phyloP scores from a whole-genome alignment of 2,888 invertebrate species.

The Nowickia ferox region DNA sequence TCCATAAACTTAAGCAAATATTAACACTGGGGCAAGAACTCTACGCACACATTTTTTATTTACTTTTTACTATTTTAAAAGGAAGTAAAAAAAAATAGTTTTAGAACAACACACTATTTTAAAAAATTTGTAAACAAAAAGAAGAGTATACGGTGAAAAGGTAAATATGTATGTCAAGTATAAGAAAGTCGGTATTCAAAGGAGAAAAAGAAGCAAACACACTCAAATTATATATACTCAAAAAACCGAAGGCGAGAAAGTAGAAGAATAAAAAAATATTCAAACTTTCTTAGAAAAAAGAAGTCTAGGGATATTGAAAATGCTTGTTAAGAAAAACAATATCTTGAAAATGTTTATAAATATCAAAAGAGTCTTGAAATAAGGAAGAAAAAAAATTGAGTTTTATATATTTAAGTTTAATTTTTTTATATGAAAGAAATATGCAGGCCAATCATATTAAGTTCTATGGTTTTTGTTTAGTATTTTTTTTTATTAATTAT shows the following conservation, averaged over 20 bases:
- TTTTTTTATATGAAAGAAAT: too few relatives aligned
- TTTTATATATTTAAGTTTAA: too few relatives aligned
- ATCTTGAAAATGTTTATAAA: too few relatives aligned
- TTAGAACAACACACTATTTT: too few relatives aligned
- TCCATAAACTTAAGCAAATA: too few relatives aligned
- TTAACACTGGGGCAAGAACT: neutral
- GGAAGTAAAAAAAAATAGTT: slow-evolving; percentile 12
- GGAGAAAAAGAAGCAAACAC: neutral
- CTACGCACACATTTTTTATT: neutral
- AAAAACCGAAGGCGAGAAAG: neutral
- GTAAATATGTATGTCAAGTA: slow-evolving; percentile 57
- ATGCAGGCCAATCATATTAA: too few relatives aligned
- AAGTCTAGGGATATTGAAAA: neutral
- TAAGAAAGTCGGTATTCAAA: slow-evolving; percentile 4
- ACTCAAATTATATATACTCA: neutral
- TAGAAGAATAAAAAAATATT: slow-evolving; percentile 2
- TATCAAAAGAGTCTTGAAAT: too few relatives aligned
- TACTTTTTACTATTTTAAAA: slow-evolving; percentile 8
- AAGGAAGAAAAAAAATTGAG: too few relatives aligned
- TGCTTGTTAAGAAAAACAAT: too few relatives aligned
- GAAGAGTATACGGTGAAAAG: neutral
- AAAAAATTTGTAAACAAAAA: neutral
- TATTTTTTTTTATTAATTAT: too few relatives aligned
- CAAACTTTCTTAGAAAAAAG: neutral
- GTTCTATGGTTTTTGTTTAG: too few relatives aligned